phyloP scores from a whole-genome alignment of 2,113 vertebrate species.

The Calypte anna region DNA sequence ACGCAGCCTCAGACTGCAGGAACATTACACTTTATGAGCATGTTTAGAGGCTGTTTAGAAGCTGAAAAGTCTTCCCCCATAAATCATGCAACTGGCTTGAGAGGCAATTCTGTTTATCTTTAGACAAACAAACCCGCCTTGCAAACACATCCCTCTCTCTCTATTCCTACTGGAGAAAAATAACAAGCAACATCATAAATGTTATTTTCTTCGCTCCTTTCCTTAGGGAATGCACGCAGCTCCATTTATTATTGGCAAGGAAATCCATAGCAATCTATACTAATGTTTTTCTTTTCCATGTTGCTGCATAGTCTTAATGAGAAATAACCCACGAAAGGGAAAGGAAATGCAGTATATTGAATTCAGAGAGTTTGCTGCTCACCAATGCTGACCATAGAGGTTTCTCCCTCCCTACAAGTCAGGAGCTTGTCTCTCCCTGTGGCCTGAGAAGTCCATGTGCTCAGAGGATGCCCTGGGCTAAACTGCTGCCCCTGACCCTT shows the following conservation, averaged over 20 bases:
- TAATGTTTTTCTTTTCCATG: neutral
- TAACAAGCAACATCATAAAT: neutral
- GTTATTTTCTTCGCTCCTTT: neutral
- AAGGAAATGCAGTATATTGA: neutral
- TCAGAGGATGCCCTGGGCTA: neutral
- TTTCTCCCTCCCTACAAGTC: accelerated
- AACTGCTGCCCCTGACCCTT: neutral
- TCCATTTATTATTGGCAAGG: neutral
- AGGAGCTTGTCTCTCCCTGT: neutral
- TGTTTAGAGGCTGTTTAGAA: constrained; percentile 23
- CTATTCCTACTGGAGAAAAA: neutral
- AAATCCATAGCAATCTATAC: neutral
- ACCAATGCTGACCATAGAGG: accelerated
- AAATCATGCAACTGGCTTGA: constrained; percentile 26
- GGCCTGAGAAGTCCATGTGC: accelerated
- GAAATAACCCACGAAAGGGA: neutral
- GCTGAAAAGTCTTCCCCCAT: constrained; percentile 32
- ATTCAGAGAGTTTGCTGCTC: neutral
- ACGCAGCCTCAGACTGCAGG: neutral
- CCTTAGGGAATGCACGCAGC: neutral
- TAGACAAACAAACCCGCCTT: neutral
- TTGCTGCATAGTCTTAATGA: neutral
- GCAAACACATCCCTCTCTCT: neutral
- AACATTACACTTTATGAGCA: constrained; percentile 34
- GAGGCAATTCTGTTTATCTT: neutral